Base-by-base conservation (phyloP, 2,888 invertebrate species). In the Dynastes maya region DNA sequence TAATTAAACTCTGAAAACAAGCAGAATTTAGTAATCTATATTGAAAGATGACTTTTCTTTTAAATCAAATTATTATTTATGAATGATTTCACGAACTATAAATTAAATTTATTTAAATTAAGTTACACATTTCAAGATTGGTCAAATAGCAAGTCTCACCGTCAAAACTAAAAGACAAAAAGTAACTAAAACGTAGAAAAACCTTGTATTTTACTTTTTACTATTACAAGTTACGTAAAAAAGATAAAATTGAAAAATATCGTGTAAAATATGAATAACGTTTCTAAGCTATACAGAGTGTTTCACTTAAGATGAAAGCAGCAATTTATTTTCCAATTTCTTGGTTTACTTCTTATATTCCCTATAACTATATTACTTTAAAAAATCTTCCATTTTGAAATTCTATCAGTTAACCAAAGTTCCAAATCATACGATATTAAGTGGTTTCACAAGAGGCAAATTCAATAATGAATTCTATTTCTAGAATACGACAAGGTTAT, bases 171-270 rank as follows among this genome's bases (percentile, higher is more conserved):
- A 63, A 27, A 51, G 11, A 27, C 8, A 68, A 27, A 13, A 49
- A 22, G 29, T 27, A 68, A 51, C 22, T 68, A 68, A 51, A 68
- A 68, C 3, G 27, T 49, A 51, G 51, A 51, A 68, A 68, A 58
- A 58, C n/a, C 5, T 16, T 65, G 68, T 51, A 68, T 51, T 63
- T 51, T 68, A 68, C 68, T 27, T 68, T 53, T 68, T 29, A 68
- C 68, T 29, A 51, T 51, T 68, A 68, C 51, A 67, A 9, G n/a
- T 51, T 68, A 68, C 68, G 51, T 68, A 68, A 68, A 68, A 68
- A 68, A 68, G 68, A 11, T 68, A 68, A 68, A 68, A 68, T 68
- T 68, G 68, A 68, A 68, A 68, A 68, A 68, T 45, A 65, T 65
- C 6, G 29, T 58, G 64, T 65, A 67, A 76, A 51, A 65, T 55